Evolutionary conservation across 2,888 invertebrate genomes (phyloP).

Genomic region (Netelia melanura): DNA sequence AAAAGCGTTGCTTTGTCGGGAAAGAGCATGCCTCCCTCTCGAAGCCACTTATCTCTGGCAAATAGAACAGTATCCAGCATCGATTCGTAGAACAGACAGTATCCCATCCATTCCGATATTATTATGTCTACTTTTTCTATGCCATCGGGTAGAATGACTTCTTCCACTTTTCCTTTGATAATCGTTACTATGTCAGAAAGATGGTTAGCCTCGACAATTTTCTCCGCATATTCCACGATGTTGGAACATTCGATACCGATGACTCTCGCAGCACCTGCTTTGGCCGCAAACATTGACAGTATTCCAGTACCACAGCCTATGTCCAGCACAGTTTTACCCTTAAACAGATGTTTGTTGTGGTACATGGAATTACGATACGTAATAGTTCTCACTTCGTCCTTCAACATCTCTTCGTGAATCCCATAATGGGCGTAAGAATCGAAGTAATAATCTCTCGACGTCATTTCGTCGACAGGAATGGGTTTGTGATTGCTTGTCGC

Average conservation of each 20-base stretch:
- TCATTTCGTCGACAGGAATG: conserved; percentile 97
- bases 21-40: conserved; percentile 96
- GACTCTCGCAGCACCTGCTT: conserved; percentile 97
- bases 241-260: conserved; percentile 99
- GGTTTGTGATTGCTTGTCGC: conserved; percentile 81
- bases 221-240: conserved; percentile 98
- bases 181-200: conserved; percentile 93
- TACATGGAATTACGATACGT: conserved; percentile 99
- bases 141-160: conserved; percentile 96
- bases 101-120: conserved; percentile 93
- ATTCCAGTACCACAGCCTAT: conserved; percentile 99
- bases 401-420: conserved; percentile 99
- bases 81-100: conserved; percentile 98
- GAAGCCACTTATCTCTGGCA: conserved; percentile 99
- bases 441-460: conserved; percentile 99
- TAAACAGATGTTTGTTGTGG: conserved; percentile 99
- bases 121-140: conserved; percentile 97
- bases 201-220: conserved; percentile 95
- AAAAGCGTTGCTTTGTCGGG: conserved; percentile 97
- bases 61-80: conserved; percentile 99
- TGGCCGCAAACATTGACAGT: conserved; percentile 99
- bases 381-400: conserved; percentile 99
- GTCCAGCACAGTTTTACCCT: conserved; percentile 96
- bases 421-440: conserved; percentile 99
- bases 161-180: conserved; percentile 97